Base-by-base conservation (phyloP, 2,797 vertebrate species). In the Arrhamphus sclerolepis region DNA sequence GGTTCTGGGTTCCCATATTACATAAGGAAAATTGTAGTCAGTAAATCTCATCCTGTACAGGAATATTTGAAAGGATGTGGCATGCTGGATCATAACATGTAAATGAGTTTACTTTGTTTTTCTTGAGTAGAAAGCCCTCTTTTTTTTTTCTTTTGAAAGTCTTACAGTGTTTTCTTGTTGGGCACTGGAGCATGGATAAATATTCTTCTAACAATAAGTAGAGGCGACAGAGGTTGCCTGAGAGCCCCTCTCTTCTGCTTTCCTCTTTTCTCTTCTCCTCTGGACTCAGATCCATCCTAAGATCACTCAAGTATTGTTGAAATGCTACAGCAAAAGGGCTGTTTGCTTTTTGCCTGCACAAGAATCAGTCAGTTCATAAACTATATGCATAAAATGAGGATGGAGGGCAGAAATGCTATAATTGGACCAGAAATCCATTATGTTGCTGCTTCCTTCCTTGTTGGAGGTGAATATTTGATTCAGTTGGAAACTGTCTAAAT, bases 131-230 rank as follows among this genome's bases (percentile, higher is more conserved):
- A 34, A 34, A 11, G 31, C 31, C 31, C 31, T 20, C 11, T 11
- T 20, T 9, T 44, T 10, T 20, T 46, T 22, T 5, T 22, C 19
- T 46, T 14, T 16, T 11, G 13, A 22, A 46, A 59, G 64, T 79
- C 70, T 80, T 75, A 51, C 66, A 72, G 6, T 84, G 79, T 89
- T 86, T 86, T 85, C 56, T 62, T 81, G 80, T 81, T 72, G 75
- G 49, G 63, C 81, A 80, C 55, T 80, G 83, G 89, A 63, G 87
- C 84, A 66, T 86, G 75, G 56, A 85, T 87, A 81, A 85, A 89
- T 87, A 89, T 89, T 87, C 81, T 50, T 46, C 77, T 81, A 80
- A 86, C 83, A 77, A 72, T 90, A 87, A 88, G 80, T 86, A 61
- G 83, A 84, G 76, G 70, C 78, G 89, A 89, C 88, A 87, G 86